phyloP scores from a whole-genome alignment of 2,113 vertebrate species.

The Alces alces region DNA sequence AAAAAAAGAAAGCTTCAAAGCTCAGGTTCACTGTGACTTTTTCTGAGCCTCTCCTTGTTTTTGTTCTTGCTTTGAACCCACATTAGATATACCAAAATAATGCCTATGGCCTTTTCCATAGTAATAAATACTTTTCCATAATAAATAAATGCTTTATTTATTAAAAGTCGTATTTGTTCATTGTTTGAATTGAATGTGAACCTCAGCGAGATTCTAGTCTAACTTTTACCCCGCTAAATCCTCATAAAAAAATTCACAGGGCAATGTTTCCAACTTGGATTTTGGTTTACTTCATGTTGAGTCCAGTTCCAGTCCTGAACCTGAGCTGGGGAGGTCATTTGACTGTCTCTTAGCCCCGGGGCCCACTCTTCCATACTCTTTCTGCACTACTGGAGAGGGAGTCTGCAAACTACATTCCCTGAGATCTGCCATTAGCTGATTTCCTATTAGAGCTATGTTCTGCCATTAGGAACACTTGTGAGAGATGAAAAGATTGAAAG shows the following conservation, averaged over 20 bases:
- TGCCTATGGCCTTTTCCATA: background rate
- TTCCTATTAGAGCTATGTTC: background rate
- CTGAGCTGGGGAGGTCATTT: background rate
- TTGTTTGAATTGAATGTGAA: background rate
- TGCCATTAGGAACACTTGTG: background rate
- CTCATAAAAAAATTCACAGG: background rate
- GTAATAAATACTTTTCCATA: no score
- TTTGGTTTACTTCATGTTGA: background rate
- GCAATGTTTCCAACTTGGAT: background rate
- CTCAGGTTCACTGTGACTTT: background rate
- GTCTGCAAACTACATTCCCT: background rate
- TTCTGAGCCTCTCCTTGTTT: background rate
- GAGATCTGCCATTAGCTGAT: background rate
- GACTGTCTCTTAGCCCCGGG: background rate
- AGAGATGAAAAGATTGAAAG: background rate
- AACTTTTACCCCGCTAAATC: background rate
- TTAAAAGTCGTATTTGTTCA: background rate
- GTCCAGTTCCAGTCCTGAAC: background rate
- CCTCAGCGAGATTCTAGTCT: background rate
- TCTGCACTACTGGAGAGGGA: background rate
- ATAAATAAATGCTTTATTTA: background rate
- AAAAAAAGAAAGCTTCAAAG: background rate
- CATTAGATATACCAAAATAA: background rate
- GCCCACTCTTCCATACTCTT: background rate
- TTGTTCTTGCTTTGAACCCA: background rate